Evolutionary conservation across 1,140 invertebrate species (phyloP).

Genomic region (Diuraphis noxia): DNA sequence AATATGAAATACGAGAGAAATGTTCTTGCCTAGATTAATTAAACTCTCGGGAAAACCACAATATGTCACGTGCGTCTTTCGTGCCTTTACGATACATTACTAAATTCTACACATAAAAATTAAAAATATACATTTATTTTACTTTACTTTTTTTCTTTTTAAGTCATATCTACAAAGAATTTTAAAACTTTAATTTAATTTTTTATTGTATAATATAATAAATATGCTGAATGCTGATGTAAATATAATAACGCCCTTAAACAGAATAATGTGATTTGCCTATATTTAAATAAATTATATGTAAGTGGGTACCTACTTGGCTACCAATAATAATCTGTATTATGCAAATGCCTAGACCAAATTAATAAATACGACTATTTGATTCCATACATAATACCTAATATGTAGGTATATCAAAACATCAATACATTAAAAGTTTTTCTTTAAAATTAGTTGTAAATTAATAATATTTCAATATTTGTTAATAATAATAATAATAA

Average conservation of each 20-base stretch:
- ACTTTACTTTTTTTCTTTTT: neutral
- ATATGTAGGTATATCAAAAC: neutral
- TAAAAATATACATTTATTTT: neutral
- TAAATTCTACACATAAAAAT: neutral
- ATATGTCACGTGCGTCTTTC: slow-evolving; percentile 32
- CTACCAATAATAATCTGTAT: neutral
- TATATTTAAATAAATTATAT: neutral
- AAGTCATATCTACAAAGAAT: neutral
- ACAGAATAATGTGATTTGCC: neutral
- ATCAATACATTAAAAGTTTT: neutral
- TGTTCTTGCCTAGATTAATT: slow-evolving; percentile 52
- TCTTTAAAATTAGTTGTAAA: neutral
- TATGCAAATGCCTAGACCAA: neutral
- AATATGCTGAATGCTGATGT: neutral
- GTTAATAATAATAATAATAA: neutral
- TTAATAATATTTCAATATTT: too few relatives aligned
- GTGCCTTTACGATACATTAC: neutral
- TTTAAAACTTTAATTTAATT: neutral
- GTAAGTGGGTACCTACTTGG: neutral
- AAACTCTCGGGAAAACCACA: slow-evolving; percentile 50
- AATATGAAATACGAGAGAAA: slow-evolving; percentile 42
- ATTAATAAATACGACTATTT: neutral
- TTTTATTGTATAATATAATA: neutral
- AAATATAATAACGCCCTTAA: too few relatives aligned
- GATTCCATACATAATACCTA: neutral